phyloP scores from a whole-genome alignment of 2,888 invertebrate genomes.

The Desoria tigrina region DNA sequence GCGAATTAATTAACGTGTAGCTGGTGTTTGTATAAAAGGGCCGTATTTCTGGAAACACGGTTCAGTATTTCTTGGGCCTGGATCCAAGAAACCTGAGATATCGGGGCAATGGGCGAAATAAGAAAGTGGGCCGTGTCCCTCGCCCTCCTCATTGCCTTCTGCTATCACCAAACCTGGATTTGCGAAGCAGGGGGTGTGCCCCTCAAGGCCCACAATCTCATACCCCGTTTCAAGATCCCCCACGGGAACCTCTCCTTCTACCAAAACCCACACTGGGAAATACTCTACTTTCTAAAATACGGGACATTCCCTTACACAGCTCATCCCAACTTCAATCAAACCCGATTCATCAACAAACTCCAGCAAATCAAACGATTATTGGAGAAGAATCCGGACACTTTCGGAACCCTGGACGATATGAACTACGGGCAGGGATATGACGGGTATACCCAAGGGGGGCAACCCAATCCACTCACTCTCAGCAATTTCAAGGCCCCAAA shows the following conservation, averaged over 20 bases:
- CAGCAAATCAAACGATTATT: slow-evolving; percentile 24
- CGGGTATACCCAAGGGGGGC: too few species aligned
- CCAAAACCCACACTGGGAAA: slow-evolving; percentile 51
- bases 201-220: slow-evolving; percentile 27
- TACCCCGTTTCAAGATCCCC: slow-evolving; percentile 51
- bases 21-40: too few species aligned
- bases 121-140: too few species aligned
- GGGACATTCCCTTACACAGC: slow-evolving; percentile 44
- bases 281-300: slow-evolving; percentile 49
- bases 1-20: too few species aligned
- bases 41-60: too few species aligned
- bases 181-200: not conserved
- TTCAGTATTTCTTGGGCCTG: too few species aligned
- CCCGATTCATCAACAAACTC: slow-evolving; percentile 29
- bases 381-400: not conserved
- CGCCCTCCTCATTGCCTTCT: not conserved
- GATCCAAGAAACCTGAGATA: too few species aligned
- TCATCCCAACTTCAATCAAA: slow-evolving; percentile 35
- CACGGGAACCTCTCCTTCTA: slow-evolving; percentile 43
- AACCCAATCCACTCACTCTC: too few species aligned
- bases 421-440: too few species aligned
- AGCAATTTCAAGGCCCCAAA: too few species aligned
- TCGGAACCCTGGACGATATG: too few species aligned
- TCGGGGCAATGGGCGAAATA: too few species aligned
- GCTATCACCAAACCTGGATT: not conserved